phyloP scores from a whole-genome alignment of 53 echinoderm and acorn worm genomes.

The Glandiceps talaboti region DNA sequence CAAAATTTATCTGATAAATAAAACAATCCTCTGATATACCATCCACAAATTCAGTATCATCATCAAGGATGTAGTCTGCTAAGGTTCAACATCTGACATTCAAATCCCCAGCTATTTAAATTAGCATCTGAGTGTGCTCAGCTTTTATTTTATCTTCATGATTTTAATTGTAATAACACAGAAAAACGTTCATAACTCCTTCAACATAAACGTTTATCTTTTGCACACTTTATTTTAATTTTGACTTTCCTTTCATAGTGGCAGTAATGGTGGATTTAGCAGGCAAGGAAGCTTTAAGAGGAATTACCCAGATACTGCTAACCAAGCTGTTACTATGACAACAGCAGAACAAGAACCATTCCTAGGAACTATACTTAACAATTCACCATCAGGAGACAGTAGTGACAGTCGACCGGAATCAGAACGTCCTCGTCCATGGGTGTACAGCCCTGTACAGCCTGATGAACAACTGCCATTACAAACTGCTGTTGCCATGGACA shows the following conservation, averaged over 20 bases:
- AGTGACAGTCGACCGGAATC: slow-evolving; percentile 11
- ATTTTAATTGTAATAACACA: no score
- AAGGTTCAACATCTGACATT: no score
- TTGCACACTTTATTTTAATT: no score
- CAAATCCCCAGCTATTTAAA: no score
- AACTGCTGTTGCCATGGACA: not conserved
- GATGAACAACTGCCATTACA: not conserved
- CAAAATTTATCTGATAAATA: no score
- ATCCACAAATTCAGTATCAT: no score
- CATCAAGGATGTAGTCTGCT: no score
- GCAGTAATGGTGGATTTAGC: not conserved
- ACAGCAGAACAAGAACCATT: slow-evolving; percentile 34
- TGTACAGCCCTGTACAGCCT: not conserved
- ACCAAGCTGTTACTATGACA: not conserved
- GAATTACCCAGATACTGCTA: not conserved
- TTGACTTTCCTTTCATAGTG: not conserved
- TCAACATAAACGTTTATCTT: no score
- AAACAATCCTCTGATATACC: no score
- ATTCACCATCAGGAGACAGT: slow-evolving; percentile 24
- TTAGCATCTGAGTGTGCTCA: no score
- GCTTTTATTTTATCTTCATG: no score
- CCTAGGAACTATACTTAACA: slow-evolving; percentile 23
- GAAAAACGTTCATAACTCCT: no score
- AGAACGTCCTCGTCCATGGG: slow-evolving; percentile 10
- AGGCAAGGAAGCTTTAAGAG: not conserved